Percentiles rank a stretch among this genome's conserved stretches.
These are phyloP conservation scores for Sparidentex hasta DNA, from an alignment of 2,797 vertebrate genomes.

Conservation along the genomic window DNA sequence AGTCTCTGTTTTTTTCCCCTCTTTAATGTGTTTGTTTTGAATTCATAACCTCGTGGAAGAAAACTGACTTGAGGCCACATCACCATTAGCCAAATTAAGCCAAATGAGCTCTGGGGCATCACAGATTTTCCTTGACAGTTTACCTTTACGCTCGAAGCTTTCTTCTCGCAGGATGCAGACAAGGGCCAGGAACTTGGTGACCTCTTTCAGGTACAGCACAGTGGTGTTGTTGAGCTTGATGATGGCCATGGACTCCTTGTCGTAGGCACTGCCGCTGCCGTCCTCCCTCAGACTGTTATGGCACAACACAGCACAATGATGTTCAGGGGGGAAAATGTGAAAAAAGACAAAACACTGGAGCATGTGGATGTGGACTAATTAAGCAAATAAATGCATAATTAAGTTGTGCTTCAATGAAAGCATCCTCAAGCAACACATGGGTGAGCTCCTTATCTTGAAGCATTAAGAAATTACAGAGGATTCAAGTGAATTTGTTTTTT, in stretches of 20 bases:
- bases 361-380: slow-evolving; percentile 49
- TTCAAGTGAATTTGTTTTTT: background rate
- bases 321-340: background rate
- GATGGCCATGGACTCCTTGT: slow-evolving; percentile 99
- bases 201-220: slow-evolving; percentile 99
- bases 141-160: slow-evolving; percentile 99
- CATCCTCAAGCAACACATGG: slow-evolving; percentile 20
- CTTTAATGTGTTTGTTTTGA: slow-evolving; percentile 12
- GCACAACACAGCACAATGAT: slow-evolving; percentile 18
- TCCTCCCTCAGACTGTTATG: slow-evolving; percentile 93
- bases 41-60: background rate
- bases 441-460: slow-evolving; percentile 21
- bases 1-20: background rate
- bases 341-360: slow-evolving; percentile 46
- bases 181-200: slow-evolving; percentile 98
- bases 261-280: slow-evolving; percentile 97
- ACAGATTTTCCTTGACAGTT: slow-evolving; percentile 24
- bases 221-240: slow-evolving; percentile 99
- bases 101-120: slow-evolving; percentile 12
- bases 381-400: slow-evolving; percentile 44
- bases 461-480: slow-evolving; percentile 27
- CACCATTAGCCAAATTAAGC: slow-evolving; percentile 39
- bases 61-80: slow-evolving; percentile 13
- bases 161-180: slow-evolving; percentile 99
- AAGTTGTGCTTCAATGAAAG: slow-evolving; percentile 35